Conservation (phyloP, 1,140 invertebrate genomes). For the Anastrepha obliqua region DNA sequence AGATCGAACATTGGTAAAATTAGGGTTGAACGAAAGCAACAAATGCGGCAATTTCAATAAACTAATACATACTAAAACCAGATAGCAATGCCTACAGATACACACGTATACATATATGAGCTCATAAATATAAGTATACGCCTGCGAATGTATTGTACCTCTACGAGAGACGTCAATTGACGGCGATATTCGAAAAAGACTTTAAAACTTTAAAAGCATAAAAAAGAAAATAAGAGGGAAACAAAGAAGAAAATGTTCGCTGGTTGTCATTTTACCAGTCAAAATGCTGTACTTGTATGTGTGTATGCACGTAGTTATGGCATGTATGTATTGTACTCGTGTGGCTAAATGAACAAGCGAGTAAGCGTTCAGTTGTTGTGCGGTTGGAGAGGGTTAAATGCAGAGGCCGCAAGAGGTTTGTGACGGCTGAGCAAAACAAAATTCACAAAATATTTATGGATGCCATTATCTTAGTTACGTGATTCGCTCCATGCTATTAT, state of each 20-base stretch:
- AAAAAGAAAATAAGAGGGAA: slow-evolving; percentile 28
- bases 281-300: not conserved
- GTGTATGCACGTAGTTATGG: not conserved
- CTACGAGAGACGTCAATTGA: slow-evolving; percentile 6
- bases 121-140: not conserved
- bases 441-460: slow-evolving; percentile 55
- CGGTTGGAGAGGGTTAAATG: not conserved
- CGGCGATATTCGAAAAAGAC: slow-evolving; percentile 21
- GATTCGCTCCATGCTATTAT: slow-evolving; percentile 26
- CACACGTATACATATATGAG: not conserved
- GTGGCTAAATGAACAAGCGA: not conserved
- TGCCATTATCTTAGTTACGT: slow-evolving; percentile 52
- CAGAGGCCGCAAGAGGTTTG: not conserved
- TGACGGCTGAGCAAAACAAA: slow-evolving; percentile 45
- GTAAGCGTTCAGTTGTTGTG: not conserved
- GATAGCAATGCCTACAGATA: not conserved
- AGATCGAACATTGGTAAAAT: slow-evolving; percentile 34
- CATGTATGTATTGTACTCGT: not conserved
- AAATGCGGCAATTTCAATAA: not conserved
- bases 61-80: not conserved
- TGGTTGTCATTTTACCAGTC: not conserved
- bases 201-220: not conserved
- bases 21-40: slow-evolving; percentile 9
- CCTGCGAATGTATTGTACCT: not conserved
- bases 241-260: slow-evolving; percentile 22